These are phyloP conservation scores for Nephila pilipes DNA, from an alignment of 1,140 invertebrate genomes.

Conservation along the genomic window DNA sequence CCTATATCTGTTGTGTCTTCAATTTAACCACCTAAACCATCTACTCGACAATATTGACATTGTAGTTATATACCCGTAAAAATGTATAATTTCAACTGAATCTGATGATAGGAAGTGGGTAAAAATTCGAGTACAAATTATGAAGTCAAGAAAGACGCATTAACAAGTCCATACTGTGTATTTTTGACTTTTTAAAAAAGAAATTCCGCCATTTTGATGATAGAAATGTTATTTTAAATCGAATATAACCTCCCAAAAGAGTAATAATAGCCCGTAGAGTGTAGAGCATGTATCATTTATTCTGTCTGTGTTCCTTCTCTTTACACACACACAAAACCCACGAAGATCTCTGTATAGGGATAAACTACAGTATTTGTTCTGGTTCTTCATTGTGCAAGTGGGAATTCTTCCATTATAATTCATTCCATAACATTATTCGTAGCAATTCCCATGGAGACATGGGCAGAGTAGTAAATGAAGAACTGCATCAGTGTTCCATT, in stretches of 20 bases:
- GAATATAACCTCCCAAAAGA: constrained; percentile 2
- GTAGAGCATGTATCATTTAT: not conserved
- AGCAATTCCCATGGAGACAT: not conserved
- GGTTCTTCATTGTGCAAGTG: not conserved
- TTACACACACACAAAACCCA: no score
- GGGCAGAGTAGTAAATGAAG: not conserved
- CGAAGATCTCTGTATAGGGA: not conserved
- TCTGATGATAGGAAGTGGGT: no score
- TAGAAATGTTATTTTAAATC: constrained; percentile 12
- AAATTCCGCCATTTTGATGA: not conserved
- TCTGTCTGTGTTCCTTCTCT: not conserved
- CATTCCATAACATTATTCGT: constrained; percentile 33
- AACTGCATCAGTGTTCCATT: not conserved
- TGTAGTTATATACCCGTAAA: no score
- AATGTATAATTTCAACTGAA: no score
- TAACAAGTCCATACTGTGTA: not conserved
- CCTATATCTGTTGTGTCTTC: no score
- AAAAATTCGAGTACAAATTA: no score
- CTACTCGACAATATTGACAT: no score
- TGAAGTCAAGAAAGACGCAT: no score
- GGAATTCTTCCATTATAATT: constrained; percentile 44
- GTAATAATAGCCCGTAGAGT: not conserved
- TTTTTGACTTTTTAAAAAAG: not conserved
- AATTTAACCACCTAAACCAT: no score
- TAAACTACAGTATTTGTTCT: not conserved